These are phyloP conservation scores for Drosophila sulfurigaster DNA, from an alignment of 1,140 invertebrate species.

Conservation along the genomic window DNA sequence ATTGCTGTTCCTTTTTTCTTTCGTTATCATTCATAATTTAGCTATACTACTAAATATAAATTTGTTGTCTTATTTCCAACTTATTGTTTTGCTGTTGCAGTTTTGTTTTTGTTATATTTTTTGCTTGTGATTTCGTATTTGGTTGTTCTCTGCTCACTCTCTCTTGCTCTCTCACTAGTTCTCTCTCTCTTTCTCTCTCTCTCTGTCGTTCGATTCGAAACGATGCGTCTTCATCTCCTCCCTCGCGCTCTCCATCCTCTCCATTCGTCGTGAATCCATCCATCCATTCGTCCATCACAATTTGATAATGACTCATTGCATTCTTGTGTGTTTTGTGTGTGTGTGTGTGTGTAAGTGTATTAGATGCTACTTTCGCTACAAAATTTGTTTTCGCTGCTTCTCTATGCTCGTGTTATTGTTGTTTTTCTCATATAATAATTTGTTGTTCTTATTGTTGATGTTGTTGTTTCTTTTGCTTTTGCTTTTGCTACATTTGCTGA, in stretches of 20 bases:
- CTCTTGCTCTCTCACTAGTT: background rate
- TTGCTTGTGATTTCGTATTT: conserved; percentile 66
- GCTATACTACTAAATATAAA: conserved; percentile 76
- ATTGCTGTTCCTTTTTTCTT: conserved; percentile 38
- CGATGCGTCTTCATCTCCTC: conserved; percentile 1
- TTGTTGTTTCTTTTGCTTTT: conserved; percentile 24
- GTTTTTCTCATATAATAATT: conserved; percentile 17
- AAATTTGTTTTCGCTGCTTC: conserved; percentile 6
- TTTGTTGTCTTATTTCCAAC: conserved; percentile 72
- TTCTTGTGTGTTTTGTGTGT: conserved; percentile 23
- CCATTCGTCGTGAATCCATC: conserved; percentile 17
- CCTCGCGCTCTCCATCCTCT: background rate
- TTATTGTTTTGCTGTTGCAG: conserved; percentile 75
- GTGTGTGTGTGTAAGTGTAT: conserved; percentile 2
- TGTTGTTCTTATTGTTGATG: background rate
- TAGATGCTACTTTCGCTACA: conserved; percentile 22
- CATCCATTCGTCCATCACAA: conserved; percentile 3
- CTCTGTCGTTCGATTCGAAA: conserved; percentile 26
- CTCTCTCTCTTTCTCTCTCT: conserved; percentile 10
- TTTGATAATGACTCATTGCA: conserved; percentile 1
- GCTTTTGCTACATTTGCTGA: conserved; percentile 21
- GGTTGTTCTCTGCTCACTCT: conserved; percentile 52
- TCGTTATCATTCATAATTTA: conserved; percentile 64
- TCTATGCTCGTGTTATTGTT: conserved; percentile 5
- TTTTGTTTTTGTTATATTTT: conserved; percentile 40